Conservation (phyloP, 2,113 vertebrate species). For the Castor canadensis region DNA sequence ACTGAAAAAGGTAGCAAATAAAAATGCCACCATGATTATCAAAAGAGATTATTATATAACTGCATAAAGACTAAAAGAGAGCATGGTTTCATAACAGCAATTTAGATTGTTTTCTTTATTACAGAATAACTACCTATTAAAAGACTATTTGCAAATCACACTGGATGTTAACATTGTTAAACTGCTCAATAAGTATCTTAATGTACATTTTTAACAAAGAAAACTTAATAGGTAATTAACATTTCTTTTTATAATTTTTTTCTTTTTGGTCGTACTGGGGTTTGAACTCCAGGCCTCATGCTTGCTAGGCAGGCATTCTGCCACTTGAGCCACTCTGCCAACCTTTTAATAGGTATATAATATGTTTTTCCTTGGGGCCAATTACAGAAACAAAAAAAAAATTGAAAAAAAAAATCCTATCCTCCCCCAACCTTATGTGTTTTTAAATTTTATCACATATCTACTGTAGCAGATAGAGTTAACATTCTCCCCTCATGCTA, state of each 20-base stretch:
- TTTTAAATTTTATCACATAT: slow-evolving; percentile 20
- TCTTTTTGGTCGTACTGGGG: too few relatives aligned
- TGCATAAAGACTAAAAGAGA: slow-evolving; percentile 23
- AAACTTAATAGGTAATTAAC: neutral
- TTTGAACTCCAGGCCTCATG: too few relatives aligned
- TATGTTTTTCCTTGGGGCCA: neutral
- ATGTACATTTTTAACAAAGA: neutral
- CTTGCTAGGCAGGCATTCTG: too few relatives aligned
- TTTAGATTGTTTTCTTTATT: too few relatives aligned
- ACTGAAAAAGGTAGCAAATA: slow-evolving; percentile 22
- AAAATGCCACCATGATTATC: slow-evolving; percentile 50
- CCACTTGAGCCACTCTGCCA: too few relatives aligned
- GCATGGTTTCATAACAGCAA: slow-evolving; percentile 36
- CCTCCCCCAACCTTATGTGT: neutral
- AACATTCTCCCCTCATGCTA: neutral
- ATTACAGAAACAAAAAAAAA: neutral
- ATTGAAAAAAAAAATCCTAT: neutral
- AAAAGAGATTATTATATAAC: slow-evolving; percentile 48
- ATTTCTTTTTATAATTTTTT: too few relatives aligned
- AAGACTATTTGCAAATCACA: slow-evolving; percentile 10
- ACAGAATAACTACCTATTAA: slow-evolving; percentile 11
- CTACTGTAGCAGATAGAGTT: slow-evolving; percentile 8
- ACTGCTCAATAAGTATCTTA: neutral
- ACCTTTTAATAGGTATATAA: neutral
- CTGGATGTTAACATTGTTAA: neutral